Conservation (phyloP, 1,140 invertebrate genomes). For the Palaemon carinicauda region DNA sequence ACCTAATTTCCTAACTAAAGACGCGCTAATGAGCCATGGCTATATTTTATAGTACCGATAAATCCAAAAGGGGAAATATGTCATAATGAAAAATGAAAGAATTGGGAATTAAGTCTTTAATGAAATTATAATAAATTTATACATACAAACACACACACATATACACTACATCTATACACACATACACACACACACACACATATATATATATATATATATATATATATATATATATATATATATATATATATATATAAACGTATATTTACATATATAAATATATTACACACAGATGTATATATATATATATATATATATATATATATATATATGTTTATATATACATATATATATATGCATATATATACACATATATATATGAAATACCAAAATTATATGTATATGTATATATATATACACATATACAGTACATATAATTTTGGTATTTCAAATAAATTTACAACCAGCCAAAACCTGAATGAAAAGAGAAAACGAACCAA, state of each 20-base stretch:
- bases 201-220: not conserved
- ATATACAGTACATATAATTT: slow-evolving; percentile 7
- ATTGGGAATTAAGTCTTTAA: too few relatives aligned
- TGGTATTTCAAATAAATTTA: not conserved
- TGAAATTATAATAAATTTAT: too few relatives aligned
- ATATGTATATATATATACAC: slow-evolving; percentile 8
- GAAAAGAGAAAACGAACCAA: not conserved
- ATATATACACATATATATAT: not conserved
- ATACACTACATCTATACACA: not conserved
- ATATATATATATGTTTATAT: not conserved
- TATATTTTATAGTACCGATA: too few relatives aligned
- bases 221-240: not conserved
- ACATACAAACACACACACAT: too few relatives aligned
- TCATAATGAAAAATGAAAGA: too few relatives aligned
- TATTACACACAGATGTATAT: not conserved
- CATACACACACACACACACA: not conserved
- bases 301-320: not conserved
- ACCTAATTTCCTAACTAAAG: too few relatives aligned
- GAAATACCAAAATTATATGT: not conserved
- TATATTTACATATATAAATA: not conserved
- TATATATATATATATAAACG: not conserved
- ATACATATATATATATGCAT: not conserved
- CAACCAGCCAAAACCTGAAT: too few relatives aligned
- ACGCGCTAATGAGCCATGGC: too few relatives aligned
- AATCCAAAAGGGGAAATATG: too few relatives aligned